Percentiles rank a stretch among this genome's conserved stretches.
Conservation (phyloP, 2,113 vertebrate species). For the Ciconia maguari region DNA sequence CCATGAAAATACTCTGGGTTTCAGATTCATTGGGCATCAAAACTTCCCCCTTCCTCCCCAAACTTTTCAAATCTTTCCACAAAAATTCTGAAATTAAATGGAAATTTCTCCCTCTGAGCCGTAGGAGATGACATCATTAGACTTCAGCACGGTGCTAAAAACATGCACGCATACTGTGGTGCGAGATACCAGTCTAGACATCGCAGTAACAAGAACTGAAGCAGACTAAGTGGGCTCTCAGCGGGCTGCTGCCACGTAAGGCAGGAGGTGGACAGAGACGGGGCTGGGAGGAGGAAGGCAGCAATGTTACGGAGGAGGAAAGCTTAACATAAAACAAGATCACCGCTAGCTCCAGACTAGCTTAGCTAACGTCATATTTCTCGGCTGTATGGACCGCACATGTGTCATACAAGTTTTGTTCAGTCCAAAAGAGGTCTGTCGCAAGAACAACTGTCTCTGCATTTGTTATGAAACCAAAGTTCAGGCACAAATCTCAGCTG, state of each 20-base stretch:
- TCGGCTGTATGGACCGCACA: neutral
- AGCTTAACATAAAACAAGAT: neutral
- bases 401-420: neutral
- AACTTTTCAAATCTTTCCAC: neutral
- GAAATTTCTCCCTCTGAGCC: neutral
- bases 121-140: neutral
- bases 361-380: neutral
- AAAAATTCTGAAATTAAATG: neutral
- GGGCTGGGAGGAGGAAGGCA: neutral
- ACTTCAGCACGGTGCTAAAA: neutral
- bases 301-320: neutral
- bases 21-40: neutral
- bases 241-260: neutral
- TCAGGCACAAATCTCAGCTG: neutral
- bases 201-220: neutral
- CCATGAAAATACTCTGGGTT: neutral
- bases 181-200: neutral
- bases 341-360: neutral
- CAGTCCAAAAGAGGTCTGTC: slow-evolving; percentile 32
- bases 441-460: slow-evolving; percentile 32
- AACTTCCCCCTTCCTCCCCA: neutral
- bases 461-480: slow-evolving; percentile 43
- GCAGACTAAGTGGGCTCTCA: neutral
- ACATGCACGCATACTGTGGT: neutral
- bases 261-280: neutral